A percentile compares a stretch with the other conserved stretches of the same genome.
Evolutionary conservation across 2,888 invertebrate genomes (phyloP).

Genomic region (Xestia xanthographa): DNA sequence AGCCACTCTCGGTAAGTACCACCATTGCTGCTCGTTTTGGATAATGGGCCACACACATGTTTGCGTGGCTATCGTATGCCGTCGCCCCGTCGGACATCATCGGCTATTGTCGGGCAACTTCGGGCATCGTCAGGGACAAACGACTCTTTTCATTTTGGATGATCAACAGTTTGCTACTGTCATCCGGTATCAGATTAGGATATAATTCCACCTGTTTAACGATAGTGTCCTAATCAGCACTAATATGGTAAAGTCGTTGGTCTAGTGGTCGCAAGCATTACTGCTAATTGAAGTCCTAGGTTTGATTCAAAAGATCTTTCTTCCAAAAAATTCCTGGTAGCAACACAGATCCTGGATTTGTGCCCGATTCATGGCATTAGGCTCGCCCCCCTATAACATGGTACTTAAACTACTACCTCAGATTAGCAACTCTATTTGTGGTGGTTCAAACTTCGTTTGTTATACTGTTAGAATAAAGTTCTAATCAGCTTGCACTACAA

Average conservation of each 20-base stretch:
- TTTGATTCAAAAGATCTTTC: not conserved
- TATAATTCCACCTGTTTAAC: too few species aligned
- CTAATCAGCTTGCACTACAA: too few species aligned
- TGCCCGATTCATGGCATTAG: too few species aligned
- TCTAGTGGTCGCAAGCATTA: not conserved
- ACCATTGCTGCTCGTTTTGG: constrained; percentile 1
- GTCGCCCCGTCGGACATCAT: constrained; percentile 2
- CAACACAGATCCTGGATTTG: too few species aligned
- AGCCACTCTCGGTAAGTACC: constrained; percentile 18
- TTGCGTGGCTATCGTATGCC: not conserved
- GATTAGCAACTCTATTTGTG: too few species aligned
- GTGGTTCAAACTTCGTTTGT: too few species aligned
- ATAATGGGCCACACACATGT: constrained; percentile 34
- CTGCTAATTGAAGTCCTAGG: too few species aligned
- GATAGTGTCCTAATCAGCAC: not conserved
- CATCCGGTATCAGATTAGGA: not conserved
- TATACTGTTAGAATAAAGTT: too few species aligned
- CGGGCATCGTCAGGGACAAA: not conserved
- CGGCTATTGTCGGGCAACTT: not conserved
- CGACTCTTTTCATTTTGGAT: constrained; percentile 6
- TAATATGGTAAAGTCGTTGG: not conserved
- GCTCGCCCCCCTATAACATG: not conserved
- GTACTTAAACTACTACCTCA: too few species aligned
- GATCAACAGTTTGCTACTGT: constrained; percentile 9
- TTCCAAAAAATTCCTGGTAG: too few species aligned